Base-by-base conservation (phyloP, 1,140 invertebrate genomes). In the Lepidurus apus region DNA sequence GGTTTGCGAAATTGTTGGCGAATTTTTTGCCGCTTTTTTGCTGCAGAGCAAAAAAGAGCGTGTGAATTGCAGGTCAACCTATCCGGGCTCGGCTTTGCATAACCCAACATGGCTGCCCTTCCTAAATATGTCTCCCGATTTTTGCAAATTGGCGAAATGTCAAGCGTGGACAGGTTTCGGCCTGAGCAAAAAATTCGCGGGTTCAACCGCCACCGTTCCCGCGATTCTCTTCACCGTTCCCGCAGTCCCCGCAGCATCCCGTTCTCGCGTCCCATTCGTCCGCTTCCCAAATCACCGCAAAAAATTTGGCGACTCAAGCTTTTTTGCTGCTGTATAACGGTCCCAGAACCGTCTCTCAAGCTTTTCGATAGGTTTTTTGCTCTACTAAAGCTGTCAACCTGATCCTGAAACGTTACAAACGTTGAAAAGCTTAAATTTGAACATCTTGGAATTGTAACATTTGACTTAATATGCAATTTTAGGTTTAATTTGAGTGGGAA, bases 261-360 rank as follows among this genome's bases (percentile, higher is more conserved):
- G 53, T 21, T 13, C 53, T 65, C 53, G 53, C 53, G 17, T 65
- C 53, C 53, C 53, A 65, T 65, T 65, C 53, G 53, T 17, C 13
- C 53, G 13, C 53, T 7, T 65, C 1, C 53, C 8, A 34, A 65
- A 65, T 65, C 53, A 65, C 53, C 53, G 13, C 53, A 65, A 65
- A 65, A 65, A 65, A 65, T 21, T 4, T 7, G 17, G n/a, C 9
- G 53, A 21, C 17, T 65, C 53, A 5, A 7, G 53, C 17, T 13
- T 65, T 65, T 65, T 65, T 65, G n/a, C 53, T 65, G 53, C 53
- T 65, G 53, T 65, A 65, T 65, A 65, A 65, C 53, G 17, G 17
- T 8, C 53, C 53, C n/a, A 11, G 21, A 65, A 65, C 17, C 53
- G 53, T 65, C 53, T 17, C 53, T 21, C 17, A 21, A 13, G 21